Evolutionary conservation across 2,113 vertebrate species (phyloP), one percentile per base, ranked within the genome.

Genomic region (Aldabrachelys gigantea): DNA sequence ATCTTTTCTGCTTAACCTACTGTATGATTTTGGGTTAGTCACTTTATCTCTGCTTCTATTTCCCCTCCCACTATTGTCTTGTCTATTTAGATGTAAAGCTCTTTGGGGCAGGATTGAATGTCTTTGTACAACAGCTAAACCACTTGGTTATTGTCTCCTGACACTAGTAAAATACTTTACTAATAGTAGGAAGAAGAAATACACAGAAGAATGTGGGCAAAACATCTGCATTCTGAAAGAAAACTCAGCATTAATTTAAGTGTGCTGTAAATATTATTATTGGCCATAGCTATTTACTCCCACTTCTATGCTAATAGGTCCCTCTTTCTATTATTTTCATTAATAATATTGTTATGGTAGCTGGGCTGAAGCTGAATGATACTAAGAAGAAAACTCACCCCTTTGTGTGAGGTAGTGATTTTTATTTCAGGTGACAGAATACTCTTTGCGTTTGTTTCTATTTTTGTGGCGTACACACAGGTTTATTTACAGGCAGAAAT

Each of bases 371-470:
- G 86, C 92, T 93, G 80, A 94, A 86, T 92, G 62, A 95, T 97
- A 96, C 89, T 76, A n/a, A 84, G 80, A 89, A 93, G 90, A 17
- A 92, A 90, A 75, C 59, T 80, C 24, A 79, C 72, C 84, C 93
- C 90, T 96, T 92, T 91, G 89, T 94, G 95, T 94, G 90, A 94
- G 44, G 49, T 75, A 75, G 35, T 98, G 98, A 98, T 93, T 87
- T 97, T 98, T 98, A 98, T 98, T 97, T 97, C 80, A 80, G 96
- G 85, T 96, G 98, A 98, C 97, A 98, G 96, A 80, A 97, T 97
- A 95, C 81, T 97, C 96, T 98, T 96, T 98, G 95, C 92, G 94
- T 1, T 96, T 97, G 90, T 97, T 97, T 94, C 96, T 97, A 31
- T 96, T 97, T 95, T 92, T 96, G 90, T 93, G 95, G 85, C 93